Evolutionary conservation across 2,113 vertebrate genomes (phyloP), one percentile per base, ranked within the genome.

Genomic region (Anhinga anhinga): DNA sequence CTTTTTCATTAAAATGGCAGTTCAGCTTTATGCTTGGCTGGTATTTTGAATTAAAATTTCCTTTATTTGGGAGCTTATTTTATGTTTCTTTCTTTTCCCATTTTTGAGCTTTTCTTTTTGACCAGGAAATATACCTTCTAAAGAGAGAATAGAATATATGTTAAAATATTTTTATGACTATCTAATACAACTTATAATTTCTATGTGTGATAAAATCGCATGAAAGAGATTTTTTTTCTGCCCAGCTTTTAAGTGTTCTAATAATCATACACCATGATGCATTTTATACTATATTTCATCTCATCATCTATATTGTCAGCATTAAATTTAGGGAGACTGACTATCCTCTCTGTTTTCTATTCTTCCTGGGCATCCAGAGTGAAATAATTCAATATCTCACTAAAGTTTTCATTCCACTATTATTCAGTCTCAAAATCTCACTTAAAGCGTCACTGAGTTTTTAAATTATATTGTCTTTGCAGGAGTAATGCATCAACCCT

Each of bases 201-300:
- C 11, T 2, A 2, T 76, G 10, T 34, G 0, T 34, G 6, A 5
- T 59, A 23, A 63, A 74, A 26, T 67, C 12, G 40, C 8, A 13
- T 52, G 4, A 25, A 59, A 81, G 1, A 1, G 12, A 22, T 21
- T 52, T 59, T 52, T 42, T 30, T 67, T 20, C 13, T 13, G 2
- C 7, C 4, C 62, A 25, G 5, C 0, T 66, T 82, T 88, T 22
- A 82, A 45, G 18, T 59, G 15, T 67, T 79, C 76, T 50, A 69
- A 38, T 66, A 14, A 42, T 63, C 8, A 49, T 25, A 52, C 2
- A 0, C 3, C 62, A 0, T 78, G 12, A 20, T 81, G 14, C 1
- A 40, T 87, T 66, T 87, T 70, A 7, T 40, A 25, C 6, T 47
- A 0, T 61, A 25, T 73, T 78, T 73, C 20, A 5, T 53, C 27